Base-by-base conservation (phyloP, 2,113 vertebrate genomes). In the Pseudois nayaur region DNA sequence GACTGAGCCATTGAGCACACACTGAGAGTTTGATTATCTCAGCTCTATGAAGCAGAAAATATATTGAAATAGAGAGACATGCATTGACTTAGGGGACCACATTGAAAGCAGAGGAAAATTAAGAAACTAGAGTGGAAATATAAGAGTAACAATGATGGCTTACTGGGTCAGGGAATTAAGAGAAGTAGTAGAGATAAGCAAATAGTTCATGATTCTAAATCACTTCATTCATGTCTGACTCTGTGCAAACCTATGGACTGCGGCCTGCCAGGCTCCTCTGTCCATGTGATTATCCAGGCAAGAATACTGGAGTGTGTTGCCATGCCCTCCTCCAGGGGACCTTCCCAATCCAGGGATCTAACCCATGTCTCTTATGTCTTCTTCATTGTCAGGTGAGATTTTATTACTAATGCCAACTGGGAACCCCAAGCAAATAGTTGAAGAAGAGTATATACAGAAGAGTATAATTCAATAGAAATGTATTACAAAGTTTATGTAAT, bases 31-130 rank as follows among this genome's bases (percentile, higher is more conserved):
- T 52, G 21, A 96, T 50, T 60, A 57, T 55, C 55, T 76, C 67
- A 89, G 25, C 3, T 85, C 55, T 84, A 8, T 54, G 14, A 79
- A 87, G 29, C 48, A 55, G 21, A 27, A 13, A n/a, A 6, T 71
- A 3, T 4, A 54, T 50, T 83, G 23, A 48, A 6, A 16, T 54
- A 2, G 29, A 16, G 25, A 5, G 55, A 87, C 85, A 52, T 31
- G 9, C 5, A 27, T 2, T 55, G 21, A 43, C 43, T 1, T 0
- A 13, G 10, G 11, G 7, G 52, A 79, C 9, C 88, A 13, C 0
- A 64, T 0, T 57, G 33, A 33, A 90, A 12, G 25, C 33, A 82
- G 43, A 86, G 36, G 83, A 60, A 93, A 40, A 2, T 31, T 36
- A 59, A 23, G 21, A 86, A 36, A 2, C 9, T n/a, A 48, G 50